Evolutionary conservation across 2,888 invertebrate species (phyloP).

Genomic region (Physocephala rufipes): DNA sequence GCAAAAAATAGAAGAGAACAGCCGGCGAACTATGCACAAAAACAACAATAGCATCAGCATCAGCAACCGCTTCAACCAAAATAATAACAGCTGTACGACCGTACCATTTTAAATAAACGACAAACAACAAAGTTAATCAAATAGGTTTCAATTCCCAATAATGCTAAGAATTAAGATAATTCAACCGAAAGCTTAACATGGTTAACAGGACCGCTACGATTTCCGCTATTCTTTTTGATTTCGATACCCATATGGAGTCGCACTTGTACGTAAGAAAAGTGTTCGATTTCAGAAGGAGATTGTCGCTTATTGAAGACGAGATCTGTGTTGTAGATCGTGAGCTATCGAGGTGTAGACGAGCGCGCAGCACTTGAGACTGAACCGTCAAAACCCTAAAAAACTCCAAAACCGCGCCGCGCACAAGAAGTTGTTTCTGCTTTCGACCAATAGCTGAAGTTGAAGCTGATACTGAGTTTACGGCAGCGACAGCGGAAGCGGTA

Average conservation of each 20-base stretch:
- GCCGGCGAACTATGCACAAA: constrained; percentile 32
- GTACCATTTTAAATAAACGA: not conserved
- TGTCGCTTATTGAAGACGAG: constrained; percentile 15
- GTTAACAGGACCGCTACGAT: not conserved
- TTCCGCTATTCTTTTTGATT: not conserved
- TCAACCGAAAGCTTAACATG: not conserved
- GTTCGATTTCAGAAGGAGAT: constrained; percentile 11
- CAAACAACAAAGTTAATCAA: constrained; percentile 7
- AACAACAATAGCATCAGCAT: constrained; percentile 35
- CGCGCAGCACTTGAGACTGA: constrained; percentile 65
- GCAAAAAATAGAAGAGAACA: no score
- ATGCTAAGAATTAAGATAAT: constrained; percentile 10
- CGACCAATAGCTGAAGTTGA: no score
- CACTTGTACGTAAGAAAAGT: constrained; percentile 29
- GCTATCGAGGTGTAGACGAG: constrained; percentile 58
- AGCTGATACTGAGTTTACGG: no score
- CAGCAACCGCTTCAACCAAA: not conserved
- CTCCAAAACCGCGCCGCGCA: constrained; percentile 55
- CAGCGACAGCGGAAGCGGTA: constrained; percentile 41
- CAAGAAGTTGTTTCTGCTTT: constrained; percentile 60
- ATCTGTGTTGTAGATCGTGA: constrained; percentile 32
- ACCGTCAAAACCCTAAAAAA: constrained; percentile 39
- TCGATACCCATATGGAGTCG: constrained; percentile 9
- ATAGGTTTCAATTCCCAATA: not conserved
- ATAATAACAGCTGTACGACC: constrained; percentile 12